A percentile compares a stretch with the other conserved stretches of the same genome.
These are phyloP conservation scores for Laspeyria flexula DNA, from an alignment of 2,888 invertebrate species.

Conservation along the genomic window DNA sequence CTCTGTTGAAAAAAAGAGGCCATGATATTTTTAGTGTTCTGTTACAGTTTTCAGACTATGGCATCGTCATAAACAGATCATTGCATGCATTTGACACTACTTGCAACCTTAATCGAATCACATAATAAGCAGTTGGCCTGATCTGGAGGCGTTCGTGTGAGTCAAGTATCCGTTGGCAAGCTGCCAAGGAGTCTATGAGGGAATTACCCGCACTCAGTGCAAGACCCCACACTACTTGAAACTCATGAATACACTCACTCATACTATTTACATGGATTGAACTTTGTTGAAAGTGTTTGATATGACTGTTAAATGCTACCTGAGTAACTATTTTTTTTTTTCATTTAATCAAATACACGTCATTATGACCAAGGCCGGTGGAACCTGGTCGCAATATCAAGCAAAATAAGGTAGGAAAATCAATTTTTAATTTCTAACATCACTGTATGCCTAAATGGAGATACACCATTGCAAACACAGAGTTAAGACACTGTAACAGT, in stretches of 20 bases:
- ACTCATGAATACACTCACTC: neutral
- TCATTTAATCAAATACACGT: no score
- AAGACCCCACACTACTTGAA: neutral
- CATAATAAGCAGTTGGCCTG: neutral
- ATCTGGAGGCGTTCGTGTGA: neutral
- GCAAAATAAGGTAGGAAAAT: no score
- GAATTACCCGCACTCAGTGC: conserved; percentile 24
- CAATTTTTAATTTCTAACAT: no score
- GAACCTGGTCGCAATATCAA: no score
- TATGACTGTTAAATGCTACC: no score
- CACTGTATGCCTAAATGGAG: no score
- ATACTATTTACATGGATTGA: neutral
- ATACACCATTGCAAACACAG: no score
- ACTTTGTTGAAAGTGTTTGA: neutral
- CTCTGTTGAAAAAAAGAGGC: no score
- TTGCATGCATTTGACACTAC: neutral
- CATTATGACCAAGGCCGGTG: no score
- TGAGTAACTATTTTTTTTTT: no score
- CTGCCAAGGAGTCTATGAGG: conserved; percentile 25
- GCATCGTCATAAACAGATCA: neutral
- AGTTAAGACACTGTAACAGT: no score
- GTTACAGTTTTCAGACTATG: neutral
- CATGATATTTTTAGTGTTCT: no score
- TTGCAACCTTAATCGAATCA: neutral
- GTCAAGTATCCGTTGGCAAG: conserved; percentile 14